Evolutionary conservation across 2,888 invertebrate genomes (phyloP).

Genomic region (Patella depressa): DNA sequence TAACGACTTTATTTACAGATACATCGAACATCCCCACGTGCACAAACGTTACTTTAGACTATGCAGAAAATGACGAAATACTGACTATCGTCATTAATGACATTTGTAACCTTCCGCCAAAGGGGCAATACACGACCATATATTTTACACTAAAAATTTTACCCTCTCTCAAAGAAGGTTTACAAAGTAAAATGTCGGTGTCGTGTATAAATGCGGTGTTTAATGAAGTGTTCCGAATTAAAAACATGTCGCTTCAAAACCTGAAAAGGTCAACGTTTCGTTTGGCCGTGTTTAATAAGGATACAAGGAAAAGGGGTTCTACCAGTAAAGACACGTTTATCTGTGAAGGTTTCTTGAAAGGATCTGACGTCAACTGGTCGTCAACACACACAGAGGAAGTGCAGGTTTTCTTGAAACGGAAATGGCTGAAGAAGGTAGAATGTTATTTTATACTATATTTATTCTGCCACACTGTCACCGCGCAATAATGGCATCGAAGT

Average conservation of each 20-base stretch:
- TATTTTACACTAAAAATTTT: constrained; percentile 7
- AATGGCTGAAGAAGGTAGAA: constrained; percentile 34
- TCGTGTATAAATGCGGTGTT: constrained; percentile 22
- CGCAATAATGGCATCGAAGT: too few species aligned
- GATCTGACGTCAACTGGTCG: constrained; percentile 27
- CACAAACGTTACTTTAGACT: too few species aligned
- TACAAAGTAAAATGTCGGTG: constrained; percentile 11
- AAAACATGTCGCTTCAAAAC: constrained; percentile 23
- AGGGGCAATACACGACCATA: not conserved
- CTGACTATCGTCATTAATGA: too few species aligned
- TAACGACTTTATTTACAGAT: not conserved
- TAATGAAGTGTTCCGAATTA: constrained; percentile 30
- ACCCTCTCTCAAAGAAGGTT: constrained; percentile 26
- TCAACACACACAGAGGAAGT: constrained; percentile 14
- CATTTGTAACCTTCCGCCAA: too few species aligned
- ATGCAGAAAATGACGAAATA: too few species aligned
- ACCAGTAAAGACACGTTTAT: constrained; percentile 27
- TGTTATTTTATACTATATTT: too few species aligned
- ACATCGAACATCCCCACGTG: not conserved
- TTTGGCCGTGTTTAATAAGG: constrained; percentile 22
- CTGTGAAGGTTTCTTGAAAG: constrained; percentile 31
- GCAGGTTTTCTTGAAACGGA: constrained; percentile 24
- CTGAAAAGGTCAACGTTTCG: constrained; percentile 31
- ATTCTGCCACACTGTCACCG: too few species aligned
- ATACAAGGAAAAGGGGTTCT: constrained; percentile 23